Conservation (phyloP, 2,797 vertebrate genomes). For the Sciurus vulgaris region DNA sequence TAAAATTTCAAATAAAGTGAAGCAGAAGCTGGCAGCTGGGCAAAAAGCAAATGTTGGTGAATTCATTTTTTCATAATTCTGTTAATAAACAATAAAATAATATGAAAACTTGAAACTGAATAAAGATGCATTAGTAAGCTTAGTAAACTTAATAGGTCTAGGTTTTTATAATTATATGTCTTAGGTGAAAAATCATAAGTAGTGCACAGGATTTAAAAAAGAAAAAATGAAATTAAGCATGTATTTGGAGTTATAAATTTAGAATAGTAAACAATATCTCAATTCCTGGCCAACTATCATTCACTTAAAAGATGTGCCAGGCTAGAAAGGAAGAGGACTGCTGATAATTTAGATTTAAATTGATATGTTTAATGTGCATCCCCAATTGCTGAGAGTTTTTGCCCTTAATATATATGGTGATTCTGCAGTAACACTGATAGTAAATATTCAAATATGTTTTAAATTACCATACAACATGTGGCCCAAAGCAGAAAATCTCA, state of each 20-base stretch:
- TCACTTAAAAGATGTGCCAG: constrained; percentile 29
- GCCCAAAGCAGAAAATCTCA: constrained; percentile 56
- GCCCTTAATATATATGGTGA: constrained; percentile 31
- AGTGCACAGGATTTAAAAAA: neutral
- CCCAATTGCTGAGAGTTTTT: neutral
- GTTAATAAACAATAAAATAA: neutral
- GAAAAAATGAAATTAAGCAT: neutral
- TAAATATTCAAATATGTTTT: constrained; percentile 52
- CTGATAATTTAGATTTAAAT: constrained; percentile 51
- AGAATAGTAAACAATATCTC: neutral
- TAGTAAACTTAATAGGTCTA: neutral
- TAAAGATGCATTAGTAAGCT: neutral
- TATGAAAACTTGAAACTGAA: neutral
- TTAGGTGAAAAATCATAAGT: neutral
- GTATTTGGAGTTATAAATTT: neutral
- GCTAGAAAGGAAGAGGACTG: neutral
- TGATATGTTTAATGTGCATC: neutral
- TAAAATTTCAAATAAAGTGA: neutral
- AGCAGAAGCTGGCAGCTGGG: neutral
- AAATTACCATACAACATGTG: constrained; percentile 7
- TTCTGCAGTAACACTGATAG: neutral
- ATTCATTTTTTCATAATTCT: constrained; percentile 13
- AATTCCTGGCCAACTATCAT: neutral
- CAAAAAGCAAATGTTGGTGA: neutral
- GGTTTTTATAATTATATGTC: neutral